Evolutionary conservation across 1,140 invertebrate genomes (phyloP).

Genomic region (Macrobrachium rosenbergii): DNA sequence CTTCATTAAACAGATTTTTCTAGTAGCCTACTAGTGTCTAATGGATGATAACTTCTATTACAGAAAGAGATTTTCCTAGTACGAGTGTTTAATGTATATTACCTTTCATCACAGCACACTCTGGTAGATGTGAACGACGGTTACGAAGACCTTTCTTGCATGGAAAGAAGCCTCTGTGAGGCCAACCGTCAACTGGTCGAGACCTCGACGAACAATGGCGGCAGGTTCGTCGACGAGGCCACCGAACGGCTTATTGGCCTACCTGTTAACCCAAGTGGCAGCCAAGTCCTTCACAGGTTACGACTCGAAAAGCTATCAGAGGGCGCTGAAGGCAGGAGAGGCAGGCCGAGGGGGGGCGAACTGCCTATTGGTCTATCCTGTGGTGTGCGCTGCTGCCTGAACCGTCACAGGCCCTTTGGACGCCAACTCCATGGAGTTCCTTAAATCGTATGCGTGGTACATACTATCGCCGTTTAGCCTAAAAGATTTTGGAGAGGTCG

Average conservation of each 20-base stretch:
- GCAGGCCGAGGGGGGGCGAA: constrained; percentile 1
- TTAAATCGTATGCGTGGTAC: not conserved
- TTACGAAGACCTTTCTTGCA: not conserved
- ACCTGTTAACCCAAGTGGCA: constrained; percentile 18
- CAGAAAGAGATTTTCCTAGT: not conserved
- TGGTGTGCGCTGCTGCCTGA: not conserved
- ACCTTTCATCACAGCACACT: not conserved
- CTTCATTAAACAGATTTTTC: not conserved
- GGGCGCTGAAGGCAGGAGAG: constrained; percentile 25
- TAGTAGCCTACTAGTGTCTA: not conserved
- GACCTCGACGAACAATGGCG: not conserved
- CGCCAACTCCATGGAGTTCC: constrained; percentile 2
- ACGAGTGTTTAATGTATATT: no score
- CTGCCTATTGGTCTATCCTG: not conserved
- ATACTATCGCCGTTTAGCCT: not conserved
- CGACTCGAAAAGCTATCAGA: constrained; percentile 3
- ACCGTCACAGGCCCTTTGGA: not conserved
- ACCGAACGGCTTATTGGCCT: not conserved
- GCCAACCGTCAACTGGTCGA: constrained; percentile 8
- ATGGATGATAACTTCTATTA: no score
- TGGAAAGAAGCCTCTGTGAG: constrained; percentile 21
- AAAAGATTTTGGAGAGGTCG: not conserved
- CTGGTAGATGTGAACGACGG: constrained; percentile 34
- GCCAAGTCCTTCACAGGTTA: constrained; percentile 32
- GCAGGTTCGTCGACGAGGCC: not conserved